phyloP scores from a whole-genome alignment of 2,888 invertebrate species.

The Cactoblastis cactorum region DNA sequence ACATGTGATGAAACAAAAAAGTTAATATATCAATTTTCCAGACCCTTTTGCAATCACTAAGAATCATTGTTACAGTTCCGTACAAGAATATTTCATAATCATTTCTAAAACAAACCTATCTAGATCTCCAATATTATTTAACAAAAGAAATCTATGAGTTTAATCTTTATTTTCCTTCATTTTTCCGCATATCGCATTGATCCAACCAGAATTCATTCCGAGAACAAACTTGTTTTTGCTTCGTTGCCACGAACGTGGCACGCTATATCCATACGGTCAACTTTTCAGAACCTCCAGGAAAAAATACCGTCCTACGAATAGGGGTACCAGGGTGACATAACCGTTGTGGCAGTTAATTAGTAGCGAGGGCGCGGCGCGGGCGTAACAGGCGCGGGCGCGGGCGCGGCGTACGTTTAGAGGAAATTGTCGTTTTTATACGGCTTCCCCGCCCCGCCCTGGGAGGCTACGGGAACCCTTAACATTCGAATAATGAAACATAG shows the following conservation, averaged over 20 bases:
- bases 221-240: constrained; percentile 11
- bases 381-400: constrained; percentile 73
- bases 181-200: not conserved
- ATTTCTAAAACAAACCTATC: not conserved
- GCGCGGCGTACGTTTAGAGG: constrained; percentile 72
- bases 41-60: too few relatives aligned
- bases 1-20: too few relatives aligned
- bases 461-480: constrained; percentile 41
- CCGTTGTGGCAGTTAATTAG: constrained; percentile 76
- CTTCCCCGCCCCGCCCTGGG: constrained; percentile 50
- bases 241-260: constrained; percentile 13
- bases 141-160: not conserved
- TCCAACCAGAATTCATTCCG: constrained; percentile 12
- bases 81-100: not conserved
- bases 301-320: constrained; percentile 56
- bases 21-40: too few relatives aligned
- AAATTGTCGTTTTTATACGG: constrained; percentile 79
- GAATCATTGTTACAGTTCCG: too few relatives aligned
- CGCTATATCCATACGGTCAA: constrained; percentile 31
- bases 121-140: too few relatives aligned
- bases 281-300: constrained; percentile 44
- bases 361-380: constrained; percentile 69
- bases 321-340: constrained; percentile 77
- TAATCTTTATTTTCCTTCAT: not conserved
- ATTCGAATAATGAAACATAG: constrained; percentile 72